Conservation (phyloP, 2,797 vertebrate genomes). For the Lutjanus argentimaculatus region DNA sequence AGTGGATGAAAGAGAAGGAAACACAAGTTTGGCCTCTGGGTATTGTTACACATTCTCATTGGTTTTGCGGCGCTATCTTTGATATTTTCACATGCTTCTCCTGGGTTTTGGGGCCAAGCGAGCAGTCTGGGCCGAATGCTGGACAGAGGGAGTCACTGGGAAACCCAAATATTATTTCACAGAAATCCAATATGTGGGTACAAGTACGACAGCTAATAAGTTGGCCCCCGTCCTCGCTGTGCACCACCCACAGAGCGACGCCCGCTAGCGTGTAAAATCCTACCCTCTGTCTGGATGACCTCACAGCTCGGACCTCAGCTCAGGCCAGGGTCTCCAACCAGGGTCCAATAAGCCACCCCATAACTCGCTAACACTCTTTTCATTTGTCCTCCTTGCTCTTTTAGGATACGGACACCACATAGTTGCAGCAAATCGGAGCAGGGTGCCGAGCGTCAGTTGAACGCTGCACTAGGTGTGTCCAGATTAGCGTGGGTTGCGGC, state of each 20-base stretch:
- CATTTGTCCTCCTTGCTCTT: slow-evolving; percentile 50
- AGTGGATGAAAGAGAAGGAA: slow-evolving; percentile 54
- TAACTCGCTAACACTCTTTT: slow-evolving; percentile 59
- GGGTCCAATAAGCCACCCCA: slow-evolving; percentile 56
- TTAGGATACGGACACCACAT: slow-evolving; percentile 38
- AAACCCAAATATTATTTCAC: slow-evolving; percentile 84
- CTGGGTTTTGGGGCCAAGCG: slow-evolving; percentile 57
- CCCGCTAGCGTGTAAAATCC: slow-evolving; percentile 61
- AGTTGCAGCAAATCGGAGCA: slow-evolving; percentile 42
- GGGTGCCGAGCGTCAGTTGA: slow-evolving; percentile 42
- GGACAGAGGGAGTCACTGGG: slow-evolving; percentile 65
- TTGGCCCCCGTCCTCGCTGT: slow-evolving; percentile 63
- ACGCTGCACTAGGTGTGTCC: slow-evolving; percentile 71
- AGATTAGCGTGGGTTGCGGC: slow-evolving; percentile 67
- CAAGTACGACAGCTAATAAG: slow-evolving; percentile 81
- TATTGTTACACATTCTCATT: slow-evolving; percentile 71
- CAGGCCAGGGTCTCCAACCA: slow-evolving; percentile 53
- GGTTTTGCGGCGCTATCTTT: slow-evolving; percentile 69
- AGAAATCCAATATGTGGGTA: slow-evolving; percentile 82
- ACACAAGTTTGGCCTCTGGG: slow-evolving; percentile 60
- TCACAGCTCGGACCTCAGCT: slow-evolving; percentile 65
- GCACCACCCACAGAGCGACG: slow-evolving; percentile 77
- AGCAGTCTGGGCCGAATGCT: slow-evolving; percentile 65
- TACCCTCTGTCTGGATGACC: slow-evolving; percentile 67
- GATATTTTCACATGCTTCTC: slow-evolving; percentile 73